phyloP scores from a whole-genome alignment of 2,113 vertebrate species.

The Nothobranchius kuhntae region DNA sequence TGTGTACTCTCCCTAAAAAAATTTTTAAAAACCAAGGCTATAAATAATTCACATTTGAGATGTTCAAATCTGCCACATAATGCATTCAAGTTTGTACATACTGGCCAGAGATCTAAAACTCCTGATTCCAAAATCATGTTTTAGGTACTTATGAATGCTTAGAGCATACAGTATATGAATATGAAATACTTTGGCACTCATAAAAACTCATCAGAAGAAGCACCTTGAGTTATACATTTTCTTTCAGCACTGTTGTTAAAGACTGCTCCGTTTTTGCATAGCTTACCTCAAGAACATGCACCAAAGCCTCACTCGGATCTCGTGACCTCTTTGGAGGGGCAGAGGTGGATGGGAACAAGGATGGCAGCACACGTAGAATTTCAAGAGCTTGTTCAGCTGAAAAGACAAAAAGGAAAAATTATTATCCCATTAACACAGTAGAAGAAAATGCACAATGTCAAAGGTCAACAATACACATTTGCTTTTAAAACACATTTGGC shows the following conservation, averaged over 20 bases:
- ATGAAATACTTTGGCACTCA: background rate
- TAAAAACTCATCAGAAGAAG: background rate
- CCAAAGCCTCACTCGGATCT: too few species aligned
- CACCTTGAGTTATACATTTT: background rate
- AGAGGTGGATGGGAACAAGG: slow-evolving; percentile 42
- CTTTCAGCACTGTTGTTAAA: background rate
- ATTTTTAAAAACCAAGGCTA: background rate
- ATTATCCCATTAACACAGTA: background rate
- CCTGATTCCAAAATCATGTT: too few species aligned
- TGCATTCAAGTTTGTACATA: background rate
- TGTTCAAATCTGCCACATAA: background rate
- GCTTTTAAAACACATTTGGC: too few species aligned
- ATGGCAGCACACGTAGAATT: slow-evolving; percentile 43
- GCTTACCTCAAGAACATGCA: slow-evolving; percentile 48
- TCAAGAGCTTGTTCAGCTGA: slow-evolving; percentile 42
- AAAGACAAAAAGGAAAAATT: slow-evolving; percentile 2
- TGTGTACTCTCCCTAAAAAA: background rate
- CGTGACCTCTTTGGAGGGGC: slow-evolving; percentile 45
- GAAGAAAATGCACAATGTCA: too few species aligned
- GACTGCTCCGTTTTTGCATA: slow-evolving; percentile 7
- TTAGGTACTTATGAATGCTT: too few species aligned
- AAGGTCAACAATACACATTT: too few species aligned
- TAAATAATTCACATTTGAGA: background rate
- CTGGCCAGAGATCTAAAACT: background rate
- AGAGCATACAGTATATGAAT: too few species aligned